Evolutionary conservation across 2,797 vertebrate genomes (phyloP), one percentile per base, ranked within the genome.

Genomic region (Gephyroberyx darwinii): DNA sequence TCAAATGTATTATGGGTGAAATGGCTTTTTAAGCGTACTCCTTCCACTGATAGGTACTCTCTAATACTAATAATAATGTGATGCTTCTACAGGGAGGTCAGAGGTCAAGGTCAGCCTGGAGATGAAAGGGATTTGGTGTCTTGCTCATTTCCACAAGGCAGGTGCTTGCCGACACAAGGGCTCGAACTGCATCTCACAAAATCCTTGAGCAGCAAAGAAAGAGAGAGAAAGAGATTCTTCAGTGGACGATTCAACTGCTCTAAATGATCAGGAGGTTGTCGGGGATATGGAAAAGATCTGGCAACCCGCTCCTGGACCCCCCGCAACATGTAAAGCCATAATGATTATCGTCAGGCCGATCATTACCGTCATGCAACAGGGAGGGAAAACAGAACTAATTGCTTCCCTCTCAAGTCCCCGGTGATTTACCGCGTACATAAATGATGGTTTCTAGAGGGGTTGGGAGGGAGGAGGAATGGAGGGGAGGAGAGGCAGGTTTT

Each of bases 331-430:
- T 71, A 56, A 70, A 62, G 73, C 75, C 68, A 74, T 88, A 84
- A 87, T 84, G 79, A 83, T 57, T 77, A 72, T 87, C 56, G 62
- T 88, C 83, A 91, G 75, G 64, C 39, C 5, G 33, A 75, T 89
- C 77, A 85, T 88, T 86, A 82, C 78, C 68, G 65, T 72, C 82
- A 81, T 77, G 80, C 71, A 85, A 79, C 69, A 65, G 74, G 53
- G 57, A 51, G 62, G 65, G 53, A 54, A 89, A 88, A 83, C 80
- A 72, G 41, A 64, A 83, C 77, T 89, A 86, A 87, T 83, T 88
- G 86, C 81, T 81, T 80, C 74, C 77, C 68, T 67, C 69, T 51
- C 16, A 37, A 56, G 72, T 71, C 82, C 74, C 43, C 1, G 26
- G 78, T 75, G 86, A 63, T 74, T 72, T 67, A 22, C 52, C 68